Evolutionary conservation across 1,140 invertebrate species (phyloP).

Genomic region (Caenorhabditis remanei): DNA sequence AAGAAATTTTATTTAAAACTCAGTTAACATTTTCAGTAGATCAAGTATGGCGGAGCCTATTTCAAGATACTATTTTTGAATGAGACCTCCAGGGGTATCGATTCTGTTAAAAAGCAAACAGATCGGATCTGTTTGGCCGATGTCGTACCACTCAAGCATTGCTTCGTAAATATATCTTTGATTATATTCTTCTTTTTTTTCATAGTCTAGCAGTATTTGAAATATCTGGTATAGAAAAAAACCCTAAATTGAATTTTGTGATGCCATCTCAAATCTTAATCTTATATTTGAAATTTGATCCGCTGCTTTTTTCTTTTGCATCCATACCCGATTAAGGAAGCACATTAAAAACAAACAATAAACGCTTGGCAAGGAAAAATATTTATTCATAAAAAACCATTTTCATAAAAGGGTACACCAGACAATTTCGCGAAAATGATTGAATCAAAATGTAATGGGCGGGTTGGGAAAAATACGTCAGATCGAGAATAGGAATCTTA

Average conservation of each 20-base stretch:
- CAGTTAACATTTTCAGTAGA: too few species aligned
- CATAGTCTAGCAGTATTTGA: background rate
- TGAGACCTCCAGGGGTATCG: too few species aligned
- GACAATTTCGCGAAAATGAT: background rate
- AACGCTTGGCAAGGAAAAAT: background rate
- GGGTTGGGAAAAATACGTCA: too few species aligned
- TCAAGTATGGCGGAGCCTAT: too few species aligned
- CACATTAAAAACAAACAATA: slow-evolving; percentile 55
- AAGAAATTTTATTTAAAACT: too few species aligned
- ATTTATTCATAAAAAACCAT: background rate
- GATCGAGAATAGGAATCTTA: too few species aligned
- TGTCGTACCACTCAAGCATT: too few species aligned
- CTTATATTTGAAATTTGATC: slow-evolving; percentile 36
- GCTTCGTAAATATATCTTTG: too few species aligned
- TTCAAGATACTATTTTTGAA: too few species aligned
- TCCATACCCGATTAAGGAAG: slow-evolving; percentile 35
- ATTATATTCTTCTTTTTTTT: too few species aligned
- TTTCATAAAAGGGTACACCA: background rate
- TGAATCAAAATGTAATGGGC: background rate
- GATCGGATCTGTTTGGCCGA: too few species aligned
- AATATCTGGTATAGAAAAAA: background rate
- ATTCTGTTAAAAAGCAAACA: too few species aligned
- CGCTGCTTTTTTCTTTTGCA: background rate
- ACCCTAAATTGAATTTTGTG: slow-evolving; percentile 29
- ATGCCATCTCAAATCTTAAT: background rate